Conservation (phyloP, 2,797 vertebrate genomes). For the Parotocinclus haroldoi region DNA sequence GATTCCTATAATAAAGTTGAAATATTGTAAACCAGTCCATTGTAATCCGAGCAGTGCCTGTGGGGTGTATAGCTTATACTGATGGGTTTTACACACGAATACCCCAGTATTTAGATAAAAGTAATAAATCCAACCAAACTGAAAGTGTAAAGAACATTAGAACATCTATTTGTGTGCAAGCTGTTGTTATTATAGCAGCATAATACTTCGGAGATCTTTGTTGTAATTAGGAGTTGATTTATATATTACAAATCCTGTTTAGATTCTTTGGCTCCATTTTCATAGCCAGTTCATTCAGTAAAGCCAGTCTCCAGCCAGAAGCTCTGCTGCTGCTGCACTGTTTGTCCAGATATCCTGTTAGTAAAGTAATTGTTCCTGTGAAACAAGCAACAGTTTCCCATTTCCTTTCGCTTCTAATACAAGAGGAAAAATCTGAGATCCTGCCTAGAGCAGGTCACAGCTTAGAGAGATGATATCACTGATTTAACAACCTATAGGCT, state of each 20-base stretch:
- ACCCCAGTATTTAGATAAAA: too few relatives aligned
- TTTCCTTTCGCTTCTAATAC: conserved; percentile 70
- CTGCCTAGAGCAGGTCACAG: background rate
- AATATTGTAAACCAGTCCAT: too few relatives aligned
- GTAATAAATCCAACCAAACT: conserved; percentile 16
- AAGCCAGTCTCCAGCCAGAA: conserved; percentile 47
- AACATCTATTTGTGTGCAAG: background rate
- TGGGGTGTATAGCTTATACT: too few relatives aligned
- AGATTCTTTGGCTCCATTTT: conserved; percentile 19
- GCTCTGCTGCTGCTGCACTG: conserved; percentile 65
- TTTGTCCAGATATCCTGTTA: conserved; percentile 77
- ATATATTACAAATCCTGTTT: conserved; percentile 29
- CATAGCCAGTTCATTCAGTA: conserved; percentile 23
- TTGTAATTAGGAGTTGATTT: conserved; percentile 20
- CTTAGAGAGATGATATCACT: conserved; percentile 5
- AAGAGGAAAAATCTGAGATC: conserved; percentile 64
- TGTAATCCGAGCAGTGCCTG: too few relatives aligned
- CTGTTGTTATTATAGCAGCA: background rate
- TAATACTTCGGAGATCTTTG: background rate
- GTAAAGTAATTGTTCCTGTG: conserved; percentile 67
- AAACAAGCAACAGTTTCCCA: conserved; percentile 63
- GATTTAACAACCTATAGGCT: background rate
- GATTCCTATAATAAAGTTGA: too few relatives aligned
- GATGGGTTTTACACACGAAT: too few relatives aligned
- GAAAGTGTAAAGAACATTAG: conserved; percentile 10